phyloP scores from a whole-genome alignment of 92 coral and sea anemone genomes.

The Plumapathes pennacea region DNA sequence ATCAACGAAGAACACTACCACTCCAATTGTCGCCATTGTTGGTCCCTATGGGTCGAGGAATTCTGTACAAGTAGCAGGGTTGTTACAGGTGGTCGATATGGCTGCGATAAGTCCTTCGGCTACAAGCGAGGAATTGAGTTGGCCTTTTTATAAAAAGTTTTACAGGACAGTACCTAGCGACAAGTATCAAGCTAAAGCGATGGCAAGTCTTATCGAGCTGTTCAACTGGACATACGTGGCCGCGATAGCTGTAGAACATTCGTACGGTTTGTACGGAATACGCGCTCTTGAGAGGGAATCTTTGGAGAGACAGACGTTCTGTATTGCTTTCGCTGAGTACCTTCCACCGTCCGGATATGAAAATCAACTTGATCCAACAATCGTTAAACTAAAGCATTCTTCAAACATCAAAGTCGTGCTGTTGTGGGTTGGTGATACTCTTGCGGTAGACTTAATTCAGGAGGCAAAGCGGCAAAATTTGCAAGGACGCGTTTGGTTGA shows the following conservation, averaged over 20 bases:
- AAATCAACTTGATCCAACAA: conserved; percentile 25
- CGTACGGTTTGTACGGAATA: conserved; percentile 71
- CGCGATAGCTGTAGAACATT: conserved; percentile 69
- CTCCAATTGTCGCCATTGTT: conserved; percentile 54
- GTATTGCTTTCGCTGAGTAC: conserved; percentile 69
- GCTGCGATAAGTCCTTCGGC: conserved; percentile 79
- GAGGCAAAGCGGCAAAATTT: conserved; percentile 64
- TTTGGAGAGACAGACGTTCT: conserved; percentile 51
- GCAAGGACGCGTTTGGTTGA: conserved; percentile 58
- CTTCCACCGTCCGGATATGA: conserved; percentile 47
- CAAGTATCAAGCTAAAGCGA: conserved; percentile 61
- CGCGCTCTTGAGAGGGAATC: conserved; percentile 67
- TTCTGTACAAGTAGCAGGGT: conserved; percentile 69
- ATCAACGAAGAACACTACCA: conserved; percentile 15
- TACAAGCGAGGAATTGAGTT: conserved; percentile 72
- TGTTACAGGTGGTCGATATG: conserved; percentile 67
- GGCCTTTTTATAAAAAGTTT: conserved; percentile 60
- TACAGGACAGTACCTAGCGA: conserved; percentile 69
- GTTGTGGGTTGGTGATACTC: conserved; percentile 68
- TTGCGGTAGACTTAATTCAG: conserved; percentile 42
- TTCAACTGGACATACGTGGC: conserved; percentile 71
- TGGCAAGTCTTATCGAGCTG: conserved; percentile 68
- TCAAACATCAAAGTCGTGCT: conserved; percentile 61
- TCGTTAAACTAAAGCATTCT: conserved; percentile 39
- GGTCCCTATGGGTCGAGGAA: conserved; percentile 66